Conservation (phyloP, 2,113 vertebrate genomes). For the Mesitornis unicolor region DNA sequence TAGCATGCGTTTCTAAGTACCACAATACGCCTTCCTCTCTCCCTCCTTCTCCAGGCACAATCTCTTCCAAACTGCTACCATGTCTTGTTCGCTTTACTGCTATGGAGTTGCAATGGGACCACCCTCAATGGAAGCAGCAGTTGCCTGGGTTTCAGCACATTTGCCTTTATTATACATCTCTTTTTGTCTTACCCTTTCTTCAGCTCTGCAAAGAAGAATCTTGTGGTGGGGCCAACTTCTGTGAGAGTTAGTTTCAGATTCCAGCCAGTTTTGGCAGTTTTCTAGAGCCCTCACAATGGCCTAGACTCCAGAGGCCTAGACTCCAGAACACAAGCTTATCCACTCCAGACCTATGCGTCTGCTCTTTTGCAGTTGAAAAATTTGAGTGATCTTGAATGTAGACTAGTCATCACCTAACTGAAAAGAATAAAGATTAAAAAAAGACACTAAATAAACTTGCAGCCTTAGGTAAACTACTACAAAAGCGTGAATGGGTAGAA, state of each 20-base stretch:
- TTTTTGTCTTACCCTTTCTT: not conserved
- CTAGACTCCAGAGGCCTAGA: not conserved
- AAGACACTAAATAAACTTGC: not conserved
- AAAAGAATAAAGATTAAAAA: not conserved
- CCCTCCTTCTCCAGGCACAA: not conserved
- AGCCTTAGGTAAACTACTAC: not conserved
- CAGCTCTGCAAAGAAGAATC: not conserved
- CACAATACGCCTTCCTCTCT: not conserved
- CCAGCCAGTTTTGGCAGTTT: not conserved
- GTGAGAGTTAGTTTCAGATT: not conserved
- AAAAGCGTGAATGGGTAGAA: not conserved
- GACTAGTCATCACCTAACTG: not conserved
- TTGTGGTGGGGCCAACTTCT: rapidly evolving
- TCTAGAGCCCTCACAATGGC: not conserved
- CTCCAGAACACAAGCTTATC: not conserved
- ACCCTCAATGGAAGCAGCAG: rapidly evolving
- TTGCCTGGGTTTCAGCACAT: not conserved
- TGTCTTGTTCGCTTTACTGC: not conserved
- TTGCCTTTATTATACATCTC: not conserved
- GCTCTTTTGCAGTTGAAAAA: not conserved
- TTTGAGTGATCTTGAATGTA: not conserved
- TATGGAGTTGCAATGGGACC: not conserved
- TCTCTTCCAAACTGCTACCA: not conserved
- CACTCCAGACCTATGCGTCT: not conserved
- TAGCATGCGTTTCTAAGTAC: not conserved